Evolutionary conservation across 2,113 vertebrate genomes (phyloP).

Genomic region (Todiramphus saurophagus): DNA sequence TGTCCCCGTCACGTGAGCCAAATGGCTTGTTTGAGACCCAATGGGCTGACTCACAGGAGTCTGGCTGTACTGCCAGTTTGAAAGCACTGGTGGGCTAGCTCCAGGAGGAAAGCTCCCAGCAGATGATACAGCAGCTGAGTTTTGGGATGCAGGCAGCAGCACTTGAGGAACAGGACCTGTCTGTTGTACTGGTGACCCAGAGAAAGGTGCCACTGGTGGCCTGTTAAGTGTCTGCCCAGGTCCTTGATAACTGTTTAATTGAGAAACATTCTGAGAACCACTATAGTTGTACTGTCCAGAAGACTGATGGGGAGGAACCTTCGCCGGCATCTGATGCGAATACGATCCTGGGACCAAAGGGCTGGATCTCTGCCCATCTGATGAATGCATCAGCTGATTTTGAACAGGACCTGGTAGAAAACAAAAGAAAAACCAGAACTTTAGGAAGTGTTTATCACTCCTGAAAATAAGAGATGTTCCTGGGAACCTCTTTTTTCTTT

Average conservation of each 20-base stretch:
- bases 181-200: slow-evolving; percentile 49
- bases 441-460: neutral
- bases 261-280: slow-evolving; percentile 76
- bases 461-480: neutral
- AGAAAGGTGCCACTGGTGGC: slow-evolving; percentile 70
- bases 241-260: slow-evolving; percentile 76
- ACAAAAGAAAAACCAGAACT: neutral
- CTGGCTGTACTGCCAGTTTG: slow-evolving; percentile 83
- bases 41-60: slow-evolving; percentile 50
- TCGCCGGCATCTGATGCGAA: slow-evolving; percentile 74
- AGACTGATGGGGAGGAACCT: slow-evolving; percentile 74
- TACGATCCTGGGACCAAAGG: slow-evolving; percentile 76
- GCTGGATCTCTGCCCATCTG: slow-evolving; percentile 74
- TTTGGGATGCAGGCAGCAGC: slow-evolving; percentile 71
- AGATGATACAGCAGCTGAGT: slow-evolving; percentile 75
- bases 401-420: slow-evolving; percentile 85
- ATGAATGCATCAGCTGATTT: slow-evolving; percentile 78
- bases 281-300: slow-evolving; percentile 79
- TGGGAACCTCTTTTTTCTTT: neutral
- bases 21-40: slow-evolving; percentile 72
- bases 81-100: slow-evolving; percentile 65
- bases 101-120: slow-evolving; percentile 76
- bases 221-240: slow-evolving; percentile 77
- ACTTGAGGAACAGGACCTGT: slow-evolving; percentile 59
- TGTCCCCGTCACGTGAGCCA: slow-evolving; percentile 50